A percentile compares a stretch with the other conserved stretches of the same genome.
These are phyloP conservation scores for Perithous albicinctus DNA, from an alignment of 2,888 invertebrate species.

Conservation along the genomic window DNA sequence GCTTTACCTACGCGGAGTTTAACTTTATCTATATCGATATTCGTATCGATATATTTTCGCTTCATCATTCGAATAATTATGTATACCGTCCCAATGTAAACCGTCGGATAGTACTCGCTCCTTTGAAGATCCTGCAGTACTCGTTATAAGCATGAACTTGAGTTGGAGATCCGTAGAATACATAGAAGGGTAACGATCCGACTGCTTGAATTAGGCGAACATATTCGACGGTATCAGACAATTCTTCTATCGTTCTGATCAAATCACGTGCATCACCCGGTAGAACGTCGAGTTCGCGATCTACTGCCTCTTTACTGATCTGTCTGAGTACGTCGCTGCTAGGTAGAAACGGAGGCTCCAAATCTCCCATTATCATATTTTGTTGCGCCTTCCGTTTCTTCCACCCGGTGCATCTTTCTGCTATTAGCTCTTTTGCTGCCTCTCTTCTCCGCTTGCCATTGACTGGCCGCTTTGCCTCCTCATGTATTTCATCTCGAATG, in stretches of 20 bases:
- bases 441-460: conserved; percentile 10
- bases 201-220: conserved; percentile 85
- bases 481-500: conserved; percentile 54
- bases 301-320: conserved; percentile 3
- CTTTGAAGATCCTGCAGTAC: conserved; percentile 4
- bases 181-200: conserved; percentile 83
- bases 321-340: conserved; percentile 26
- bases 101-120: too few relatives aligned
- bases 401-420: neutral
- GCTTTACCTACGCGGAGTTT: too few relatives aligned
- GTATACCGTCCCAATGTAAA: too few relatives aligned
- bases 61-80: too few relatives aligned
- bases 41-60: too few relatives aligned
- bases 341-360: conserved; percentile 21
- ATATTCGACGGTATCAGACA: conserved; percentile 85
- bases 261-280: conserved; percentile 26
- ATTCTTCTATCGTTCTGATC: conserved; percentile 28
- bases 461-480: conserved; percentile 45
- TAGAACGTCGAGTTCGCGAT: conserved; percentile 21
- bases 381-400: conserved; percentile 2
- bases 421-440: neutral
- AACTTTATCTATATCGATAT: too few relatives aligned
- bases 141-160: conserved; percentile 37
- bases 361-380: conserved; percentile 1
- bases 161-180: conserved; percentile 29